phyloP scores from a whole-genome alignment of 2,797 vertebrate species.

The Erpetoichthys calabaricus region DNA sequence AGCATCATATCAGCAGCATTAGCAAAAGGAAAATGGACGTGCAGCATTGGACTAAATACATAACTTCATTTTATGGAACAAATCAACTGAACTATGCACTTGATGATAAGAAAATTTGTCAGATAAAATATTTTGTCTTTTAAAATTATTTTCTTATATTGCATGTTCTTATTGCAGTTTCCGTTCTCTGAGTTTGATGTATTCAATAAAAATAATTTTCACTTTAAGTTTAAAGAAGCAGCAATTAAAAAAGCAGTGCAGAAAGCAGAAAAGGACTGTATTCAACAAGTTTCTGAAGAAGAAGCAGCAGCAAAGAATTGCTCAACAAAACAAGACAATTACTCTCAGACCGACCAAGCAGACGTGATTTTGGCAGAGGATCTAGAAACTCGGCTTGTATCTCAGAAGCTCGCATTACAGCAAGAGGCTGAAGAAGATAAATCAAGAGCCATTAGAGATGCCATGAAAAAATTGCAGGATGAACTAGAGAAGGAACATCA shows the following conservation, averaged over 20 bases:
- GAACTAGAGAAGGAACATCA: conserved; percentile 53
- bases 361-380: conserved; percentile 30
- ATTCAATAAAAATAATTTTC: conserved; percentile 13
- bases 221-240: conserved; percentile 34
- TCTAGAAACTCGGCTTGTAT: conserved; percentile 33
- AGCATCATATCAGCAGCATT: too few species aligned
- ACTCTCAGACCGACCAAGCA: conserved; percentile 51
- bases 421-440: conserved; percentile 42
- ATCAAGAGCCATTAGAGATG: conserved; percentile 39
- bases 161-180: too few species aligned
- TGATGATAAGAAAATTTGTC: too few species aligned
- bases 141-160: too few species aligned
- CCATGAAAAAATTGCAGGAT: conserved; percentile 40
- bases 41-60: too few species aligned
- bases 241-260: conserved; percentile 29
- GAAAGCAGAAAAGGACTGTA: conserved; percentile 61
- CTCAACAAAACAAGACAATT: conserved; percentile 31
- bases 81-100: too few species aligned
- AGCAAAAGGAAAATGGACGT: too few species aligned
- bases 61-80: too few species aligned
- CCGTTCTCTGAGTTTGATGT: too few species aligned
- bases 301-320: conserved; percentile 21
- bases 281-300: conserved; percentile 34
- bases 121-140: too few species aligned
- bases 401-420: conserved; percentile 43